Conservation (phyloP, 2,888 invertebrate genomes). For the Limnephilus rhombicus region DNA sequence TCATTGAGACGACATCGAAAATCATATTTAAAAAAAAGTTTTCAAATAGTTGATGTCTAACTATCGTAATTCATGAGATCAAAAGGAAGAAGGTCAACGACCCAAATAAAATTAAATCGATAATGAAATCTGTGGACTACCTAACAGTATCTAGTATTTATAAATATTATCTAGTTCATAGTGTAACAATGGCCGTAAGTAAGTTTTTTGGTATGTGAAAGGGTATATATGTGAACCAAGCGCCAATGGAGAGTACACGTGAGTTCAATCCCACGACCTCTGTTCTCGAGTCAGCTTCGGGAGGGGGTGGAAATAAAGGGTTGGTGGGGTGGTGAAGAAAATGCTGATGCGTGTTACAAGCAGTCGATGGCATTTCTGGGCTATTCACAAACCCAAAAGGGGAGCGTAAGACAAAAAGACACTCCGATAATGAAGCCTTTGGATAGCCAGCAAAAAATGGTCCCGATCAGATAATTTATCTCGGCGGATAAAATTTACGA, state of each 20-base stretch:
- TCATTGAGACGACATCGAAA: too few species aligned
- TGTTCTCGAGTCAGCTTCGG: neutral
- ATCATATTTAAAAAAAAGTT: too few species aligned
- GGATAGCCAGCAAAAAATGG: neutral
- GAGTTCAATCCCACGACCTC: conserved; percentile 46
- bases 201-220: neutral
- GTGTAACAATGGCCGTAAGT: neutral
- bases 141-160: neutral
- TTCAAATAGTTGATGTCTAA: too few species aligned
- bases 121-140: too few species aligned
- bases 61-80: too few species aligned
- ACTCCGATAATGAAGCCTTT: neutral
- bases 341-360: conserved; percentile 28
- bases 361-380: neutral
- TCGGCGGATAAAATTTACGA: neutral
- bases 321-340: neutral
- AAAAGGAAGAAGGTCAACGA: too few species aligned
- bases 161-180: neutral
- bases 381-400: conserved; percentile 1
- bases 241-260: neutral
- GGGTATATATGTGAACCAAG: neutral
- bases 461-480: neutral
- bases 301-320: neutral
- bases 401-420: neutral
- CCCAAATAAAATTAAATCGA: too few species aligned